Evolutionary conservation across 2,888 invertebrate species (phyloP).

Genomic region (Carpatolechia fugitivella): DNA sequence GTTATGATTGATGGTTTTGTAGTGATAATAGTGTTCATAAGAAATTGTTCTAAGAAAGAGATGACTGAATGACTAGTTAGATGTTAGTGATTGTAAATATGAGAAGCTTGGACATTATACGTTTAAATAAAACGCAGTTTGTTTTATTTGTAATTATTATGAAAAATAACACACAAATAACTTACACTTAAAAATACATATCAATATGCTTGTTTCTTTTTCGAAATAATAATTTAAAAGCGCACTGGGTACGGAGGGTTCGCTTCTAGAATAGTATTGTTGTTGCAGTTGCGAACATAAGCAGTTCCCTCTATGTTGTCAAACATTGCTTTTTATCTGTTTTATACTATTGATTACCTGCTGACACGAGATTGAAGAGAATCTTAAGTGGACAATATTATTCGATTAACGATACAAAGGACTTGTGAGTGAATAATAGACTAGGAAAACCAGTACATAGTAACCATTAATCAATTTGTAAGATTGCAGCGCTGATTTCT

Average conservation of each 20-base stretch:
- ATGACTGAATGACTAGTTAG: constrained; percentile 75
- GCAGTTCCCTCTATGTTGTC: too few species aligned
- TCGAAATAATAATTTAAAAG: too few species aligned
- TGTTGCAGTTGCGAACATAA: too few species aligned
- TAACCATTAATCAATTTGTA: background rate
- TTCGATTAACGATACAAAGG: background rate
- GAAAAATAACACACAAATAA: background rate
- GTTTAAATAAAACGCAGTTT: constrained; percentile 68
- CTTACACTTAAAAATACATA: background rate
- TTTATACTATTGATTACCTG: too few species aligned
- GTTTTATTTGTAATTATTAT: constrained; percentile 33
- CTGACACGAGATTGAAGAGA: too few species aligned
- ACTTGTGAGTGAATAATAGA: background rate
- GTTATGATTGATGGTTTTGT: constrained; percentile 69
- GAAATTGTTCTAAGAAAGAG: constrained; percentile 68
- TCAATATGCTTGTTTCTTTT: too few species aligned
- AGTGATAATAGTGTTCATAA: constrained; percentile 78
- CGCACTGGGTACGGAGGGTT: too few species aligned
- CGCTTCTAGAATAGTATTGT: too few species aligned
- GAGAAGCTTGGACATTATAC: constrained; percentile 75
- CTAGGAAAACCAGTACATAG: background rate
- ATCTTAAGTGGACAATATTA: too few species aligned
- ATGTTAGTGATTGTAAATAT: constrained; percentile 76
- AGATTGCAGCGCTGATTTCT: background rate
- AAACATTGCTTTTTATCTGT: too few species aligned